phyloP scores from a whole-genome alignment of 1,140 invertebrate genomes.

The Copidosoma floridanum region DNA sequence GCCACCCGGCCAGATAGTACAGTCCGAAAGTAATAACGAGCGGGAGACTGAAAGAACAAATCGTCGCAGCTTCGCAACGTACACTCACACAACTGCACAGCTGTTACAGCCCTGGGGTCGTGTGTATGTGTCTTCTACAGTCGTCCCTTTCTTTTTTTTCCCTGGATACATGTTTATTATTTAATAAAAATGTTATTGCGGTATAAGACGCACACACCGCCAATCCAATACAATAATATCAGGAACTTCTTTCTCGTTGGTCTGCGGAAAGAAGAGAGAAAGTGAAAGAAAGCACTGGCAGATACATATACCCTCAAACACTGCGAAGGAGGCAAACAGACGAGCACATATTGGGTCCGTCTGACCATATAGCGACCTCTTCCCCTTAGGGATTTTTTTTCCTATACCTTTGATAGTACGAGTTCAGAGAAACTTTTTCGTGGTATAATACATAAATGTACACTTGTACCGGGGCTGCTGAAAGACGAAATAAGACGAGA shows the following conservation, averaged over 20 bases:
- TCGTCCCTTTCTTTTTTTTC: not conserved
- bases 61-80: not conserved
- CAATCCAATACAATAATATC: slow-evolving; percentile 35
- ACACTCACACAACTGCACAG: not conserved
- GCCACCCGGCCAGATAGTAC: not conserved
- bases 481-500: too few relatives aligned
- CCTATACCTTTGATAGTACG: too few relatives aligned
- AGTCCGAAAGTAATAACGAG: slow-evolving; percentile 16
- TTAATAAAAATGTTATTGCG: slow-evolving; percentile 49
- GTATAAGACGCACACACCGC: slow-evolving; percentile 25
- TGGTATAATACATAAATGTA: too few relatives aligned
- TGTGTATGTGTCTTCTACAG: slow-evolving; percentile 9
- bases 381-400: too few relatives aligned
- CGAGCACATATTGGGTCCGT: slow-evolving; percentile 40
- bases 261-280: slow-evolving; percentile 12
- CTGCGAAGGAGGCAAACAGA: slow-evolving; percentile 28
- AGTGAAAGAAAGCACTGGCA: not conserved
- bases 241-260: slow-evolving; percentile 14
- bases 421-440: too few relatives aligned
- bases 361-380: slow-evolving; percentile 15
- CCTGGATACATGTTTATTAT: slow-evolving; percentile 41
- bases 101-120: slow-evolving; percentile 5
- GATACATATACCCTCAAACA: too few relatives aligned
- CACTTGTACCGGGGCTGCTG: too few relatives aligned
- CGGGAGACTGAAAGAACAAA: too few relatives aligned